Conservation (phyloP, 2,113 vertebrate species). For the Mobula hypostoma region DNA sequence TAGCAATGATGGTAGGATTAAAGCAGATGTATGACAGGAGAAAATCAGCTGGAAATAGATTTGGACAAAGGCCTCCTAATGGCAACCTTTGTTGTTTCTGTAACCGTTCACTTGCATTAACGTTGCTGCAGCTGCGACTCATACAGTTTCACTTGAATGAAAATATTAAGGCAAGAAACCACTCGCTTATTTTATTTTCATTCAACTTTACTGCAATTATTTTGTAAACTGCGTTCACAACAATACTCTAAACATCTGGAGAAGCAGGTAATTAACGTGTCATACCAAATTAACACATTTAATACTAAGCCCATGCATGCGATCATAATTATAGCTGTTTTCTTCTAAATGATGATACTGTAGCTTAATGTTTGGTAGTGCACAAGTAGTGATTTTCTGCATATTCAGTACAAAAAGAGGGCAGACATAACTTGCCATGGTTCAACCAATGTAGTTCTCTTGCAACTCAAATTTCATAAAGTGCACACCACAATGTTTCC, state of each 20-base stretch:
- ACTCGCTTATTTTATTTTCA: conserved; percentile 88
- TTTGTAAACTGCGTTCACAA: conserved; percentile 87
- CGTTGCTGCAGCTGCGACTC: conserved; percentile 70
- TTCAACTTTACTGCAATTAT: conserved; percentile 87
- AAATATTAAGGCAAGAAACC: conserved; percentile 79
- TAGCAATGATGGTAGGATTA: not conserved
- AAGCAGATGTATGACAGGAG: conserved; percentile 47
- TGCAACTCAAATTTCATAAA: conserved; percentile 35
- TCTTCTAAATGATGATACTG: conserved; percentile 76
- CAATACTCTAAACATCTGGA: conserved; percentile 93
- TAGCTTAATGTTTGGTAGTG: conserved; percentile 67
- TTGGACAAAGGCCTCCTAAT: conserved; percentile 55
- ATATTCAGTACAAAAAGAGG: conserved; percentile 30
- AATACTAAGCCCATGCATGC: conserved; percentile 81
- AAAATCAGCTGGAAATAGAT: conserved; percentile 23
- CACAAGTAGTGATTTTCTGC: conserved; percentile 74
- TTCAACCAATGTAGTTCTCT: conserved; percentile 31
- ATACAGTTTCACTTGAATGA: conserved; percentile 77
- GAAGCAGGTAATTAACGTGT: conserved; percentile 93
- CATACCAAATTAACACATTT: conserved; percentile 89
- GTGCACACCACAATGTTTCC: conserved; percentile 18
- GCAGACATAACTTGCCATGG: conserved; percentile 32
- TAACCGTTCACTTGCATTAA: conserved; percentile 55
- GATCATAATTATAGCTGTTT: conserved; percentile 89
- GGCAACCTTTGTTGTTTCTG: conserved; percentile 60